A percentile compares a stretch with the other conserved stretches of the same genome.
These are phyloP conservation scores for Phaethornis superciliosus DNA, from an alignment of 2,113 vertebrate genomes.

Conservation along the genomic window DNA sequence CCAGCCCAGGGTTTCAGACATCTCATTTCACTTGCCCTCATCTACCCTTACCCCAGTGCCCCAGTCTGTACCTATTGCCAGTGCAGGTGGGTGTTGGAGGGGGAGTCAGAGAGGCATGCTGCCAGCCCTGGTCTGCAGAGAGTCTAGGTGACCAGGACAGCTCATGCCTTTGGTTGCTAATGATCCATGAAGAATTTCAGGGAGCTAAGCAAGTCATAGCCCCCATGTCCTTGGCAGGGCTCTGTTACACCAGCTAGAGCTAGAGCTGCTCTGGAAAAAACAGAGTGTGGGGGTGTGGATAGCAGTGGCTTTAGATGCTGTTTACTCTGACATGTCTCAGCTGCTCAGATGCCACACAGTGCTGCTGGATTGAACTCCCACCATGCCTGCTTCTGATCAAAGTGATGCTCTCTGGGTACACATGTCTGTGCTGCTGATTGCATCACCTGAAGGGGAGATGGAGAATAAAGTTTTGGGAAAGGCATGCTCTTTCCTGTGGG, in stretches of 20 bases:
- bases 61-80: neutral
- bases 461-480: neutral
- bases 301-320: neutral
- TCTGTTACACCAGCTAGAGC: neutral
- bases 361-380: neutral
- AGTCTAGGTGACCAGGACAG: neutral
- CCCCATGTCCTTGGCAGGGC: neutral
- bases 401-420: neutral
- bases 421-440: neutral
- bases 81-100: neutral
- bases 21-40: neutral
- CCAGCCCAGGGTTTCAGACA: neutral
- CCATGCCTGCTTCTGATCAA: neutral
- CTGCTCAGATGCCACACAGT: neutral
- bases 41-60: rapidly evolving
- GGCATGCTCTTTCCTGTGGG: neutral
- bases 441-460: neutral
- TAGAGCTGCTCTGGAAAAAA: neutral
- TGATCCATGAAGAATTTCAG: neutral
- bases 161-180: neutral
- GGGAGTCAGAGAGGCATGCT: neutral
- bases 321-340: neutral
- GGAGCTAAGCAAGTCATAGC: neutral
- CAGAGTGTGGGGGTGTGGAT: neutral
- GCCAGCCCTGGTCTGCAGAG: neutral